Percentiles rank a stretch among this genome's conserved stretches.
These are phyloP conservation scores for Rhinichthys osculus DNA, from an alignment of 2,797 vertebrate genomes.

Conservation along the genomic window DNA sequence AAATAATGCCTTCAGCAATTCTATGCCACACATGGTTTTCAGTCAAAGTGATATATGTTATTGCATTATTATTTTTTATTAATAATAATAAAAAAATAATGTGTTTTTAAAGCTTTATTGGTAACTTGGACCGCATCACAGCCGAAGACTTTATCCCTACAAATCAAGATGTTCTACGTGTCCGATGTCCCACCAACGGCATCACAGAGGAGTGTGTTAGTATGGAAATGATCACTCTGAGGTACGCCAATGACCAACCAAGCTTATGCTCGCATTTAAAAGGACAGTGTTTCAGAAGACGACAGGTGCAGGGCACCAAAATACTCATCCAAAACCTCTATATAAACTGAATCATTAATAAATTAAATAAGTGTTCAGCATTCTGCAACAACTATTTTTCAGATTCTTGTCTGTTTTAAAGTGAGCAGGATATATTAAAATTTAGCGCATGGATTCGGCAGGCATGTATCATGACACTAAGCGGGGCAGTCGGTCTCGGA, in stretches of 20 bases:
- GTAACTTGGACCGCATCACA: constrained; percentile 89
- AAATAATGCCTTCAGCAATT: background rate
- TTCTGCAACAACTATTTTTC: too few relatives aligned
- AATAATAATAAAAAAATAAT: background rate
- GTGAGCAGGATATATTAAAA: too few relatives aligned
- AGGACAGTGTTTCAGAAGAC: too few relatives aligned
- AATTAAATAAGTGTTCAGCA: background rate
- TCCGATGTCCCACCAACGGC: constrained; percentile 93
- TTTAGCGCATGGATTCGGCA: too few relatives aligned
- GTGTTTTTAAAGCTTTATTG: constrained; percentile 84
- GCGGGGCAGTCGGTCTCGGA: too few relatives aligned
- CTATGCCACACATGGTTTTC: background rate
- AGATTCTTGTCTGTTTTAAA: too few relatives aligned
- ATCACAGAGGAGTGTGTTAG: constrained; percentile 83
- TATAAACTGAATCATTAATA: background rate
- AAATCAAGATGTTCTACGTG: constrained; percentile 93
- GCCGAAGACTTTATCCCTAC: constrained; percentile 90
- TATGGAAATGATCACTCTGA: constrained; percentile 89
- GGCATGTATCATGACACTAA: too few relatives aligned
- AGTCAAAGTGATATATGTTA: background rate
- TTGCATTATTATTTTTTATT: background rate
- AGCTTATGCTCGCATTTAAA: background rate
- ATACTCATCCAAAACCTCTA: too few relatives aligned
- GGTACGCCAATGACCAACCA: constrained; percentile 73
- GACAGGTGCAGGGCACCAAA: too few relatives aligned